Percentiles rank a stretch among this genome's conserved stretches.
Conservation (phyloP, 1,140 invertebrate genomes). For the Sycobia sp. region DNA sequence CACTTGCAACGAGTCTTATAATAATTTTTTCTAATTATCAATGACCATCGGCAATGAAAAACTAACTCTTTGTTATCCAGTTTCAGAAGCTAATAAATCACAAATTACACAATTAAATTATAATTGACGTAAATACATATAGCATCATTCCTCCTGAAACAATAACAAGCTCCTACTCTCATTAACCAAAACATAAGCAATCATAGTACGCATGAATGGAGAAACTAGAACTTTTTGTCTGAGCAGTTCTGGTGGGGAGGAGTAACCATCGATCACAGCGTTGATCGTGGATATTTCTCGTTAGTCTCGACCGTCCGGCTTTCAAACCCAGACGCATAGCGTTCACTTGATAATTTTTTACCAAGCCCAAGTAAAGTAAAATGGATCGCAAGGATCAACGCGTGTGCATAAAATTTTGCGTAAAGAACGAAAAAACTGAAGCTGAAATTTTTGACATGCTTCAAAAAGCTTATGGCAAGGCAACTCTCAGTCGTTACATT, state of each 20-base stretch:
- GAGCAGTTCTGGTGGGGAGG: constrained; percentile 1
- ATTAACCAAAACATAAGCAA: background rate
- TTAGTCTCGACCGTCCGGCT: background rate
- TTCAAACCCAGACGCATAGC: background rate
- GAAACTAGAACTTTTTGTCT: constrained; percentile 9
- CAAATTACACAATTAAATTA: too few relatives aligned
- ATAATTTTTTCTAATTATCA: too few relatives aligned
- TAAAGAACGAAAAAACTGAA: constrained; percentile 26
- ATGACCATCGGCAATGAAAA: too few relatives aligned
- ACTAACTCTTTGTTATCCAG: too few relatives aligned
- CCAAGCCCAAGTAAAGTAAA: too few relatives aligned
- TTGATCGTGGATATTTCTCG: background rate
- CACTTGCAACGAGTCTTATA: too few relatives aligned
- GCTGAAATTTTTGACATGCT: constrained; percentile 29
- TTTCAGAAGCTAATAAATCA: too few relatives aligned
- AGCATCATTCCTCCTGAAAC: too few relatives aligned
- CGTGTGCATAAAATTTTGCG: constrained; percentile 31
- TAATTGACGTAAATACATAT: too few relatives aligned
- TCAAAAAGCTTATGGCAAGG: constrained; percentile 28
- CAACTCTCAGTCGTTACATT: constrained; percentile 24
- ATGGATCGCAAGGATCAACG: constrained; percentile 33
- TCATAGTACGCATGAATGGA: background rate
- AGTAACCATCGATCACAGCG: background rate
- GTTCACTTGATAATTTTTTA: background rate
- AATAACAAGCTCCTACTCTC: too few relatives aligned